Percentiles rank a stretch among this genome's conserved stretches.
Evolutionary conservation across 1,140 invertebrate species (phyloP).

Genomic region (Hylaeus volcanicus): DNA sequence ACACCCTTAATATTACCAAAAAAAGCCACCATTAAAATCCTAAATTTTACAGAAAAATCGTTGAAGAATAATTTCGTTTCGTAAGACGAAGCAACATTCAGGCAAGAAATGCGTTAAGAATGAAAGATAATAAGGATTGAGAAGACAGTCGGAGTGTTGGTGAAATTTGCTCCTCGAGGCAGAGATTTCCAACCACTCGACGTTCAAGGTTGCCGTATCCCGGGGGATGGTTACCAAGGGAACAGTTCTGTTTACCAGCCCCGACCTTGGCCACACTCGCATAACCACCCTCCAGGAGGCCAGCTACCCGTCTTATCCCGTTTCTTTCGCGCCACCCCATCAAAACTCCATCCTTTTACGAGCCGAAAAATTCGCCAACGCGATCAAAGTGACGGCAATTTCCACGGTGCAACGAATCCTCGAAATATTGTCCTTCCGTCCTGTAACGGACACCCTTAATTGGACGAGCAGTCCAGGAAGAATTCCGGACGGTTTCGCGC

Average conservation of each 20-base stretch:
- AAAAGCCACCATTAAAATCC: too few relatives aligned
- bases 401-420: neutral
- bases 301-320: conserved; percentile 5
- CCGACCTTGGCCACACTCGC: conserved; percentile 76
- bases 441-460: neutral
- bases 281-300: conserved; percentile 57
- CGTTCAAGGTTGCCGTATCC: conserved; percentile 66
- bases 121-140: neutral
- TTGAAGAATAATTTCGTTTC: too few relatives aligned
- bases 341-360: neutral
- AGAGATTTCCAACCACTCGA: conserved; percentile 30
- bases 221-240: conserved; percentile 71
- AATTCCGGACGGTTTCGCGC: neutral
- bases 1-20: too few relatives aligned
- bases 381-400: neutral
- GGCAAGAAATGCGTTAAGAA: too few relatives aligned
- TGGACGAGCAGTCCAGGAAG: neutral
- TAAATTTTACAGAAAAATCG: too few relatives aligned
- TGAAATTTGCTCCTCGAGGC: neutral
- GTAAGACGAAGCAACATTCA: too few relatives aligned
- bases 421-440: neutral
- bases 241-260: conserved; percentile 71
- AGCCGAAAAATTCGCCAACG: neutral
- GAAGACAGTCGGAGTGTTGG: neutral
- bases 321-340: neutral